Conservation (phyloP, 2,113 vertebrate species). For the Columba janthina region DNA sequence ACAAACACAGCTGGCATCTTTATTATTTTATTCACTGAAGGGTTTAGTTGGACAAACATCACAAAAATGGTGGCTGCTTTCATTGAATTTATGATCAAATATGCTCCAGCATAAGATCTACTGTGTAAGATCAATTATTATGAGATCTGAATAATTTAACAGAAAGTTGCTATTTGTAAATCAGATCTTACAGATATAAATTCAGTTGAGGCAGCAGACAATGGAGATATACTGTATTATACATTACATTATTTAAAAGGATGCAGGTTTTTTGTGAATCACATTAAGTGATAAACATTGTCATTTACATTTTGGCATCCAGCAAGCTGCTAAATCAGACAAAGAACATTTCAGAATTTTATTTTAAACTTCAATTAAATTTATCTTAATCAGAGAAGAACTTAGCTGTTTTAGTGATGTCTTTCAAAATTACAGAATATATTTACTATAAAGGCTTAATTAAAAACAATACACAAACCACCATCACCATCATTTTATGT, state of each 20-base stretch:
- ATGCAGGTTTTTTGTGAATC: neutral
- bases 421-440: neutral
- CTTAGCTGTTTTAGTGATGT: neutral
- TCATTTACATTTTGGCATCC: neutral
- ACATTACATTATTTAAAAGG: neutral
- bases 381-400: neutral
- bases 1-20: slow-evolving; percentile 69
- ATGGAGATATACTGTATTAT: neutral
- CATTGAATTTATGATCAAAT: slow-evolving; percentile 83
- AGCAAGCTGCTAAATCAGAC: neutral
- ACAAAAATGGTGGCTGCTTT: slow-evolving; percentile 76
- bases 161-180: slow-evolving; percentile 72
- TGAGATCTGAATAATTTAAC: slow-evolving; percentile 80
- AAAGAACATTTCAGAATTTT: neutral
- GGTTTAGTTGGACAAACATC: slow-evolving; percentile 81
- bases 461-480: neutral
- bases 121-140: slow-evolving; percentile 75
- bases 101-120: slow-evolving; percentile 64
- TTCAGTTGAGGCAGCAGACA: slow-evolving; percentile 37
- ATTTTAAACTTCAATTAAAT: slow-evolving; percentile 8
- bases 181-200: slow-evolving; percentile 57
- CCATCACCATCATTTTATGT: neutral
- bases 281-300: neutral
- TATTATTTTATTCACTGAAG: slow-evolving; percentile 73
- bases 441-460: neutral